Evolutionary conservation across 2,888 invertebrate genomes (phyloP).

Genomic region (Zele albiditarsus): DNA sequence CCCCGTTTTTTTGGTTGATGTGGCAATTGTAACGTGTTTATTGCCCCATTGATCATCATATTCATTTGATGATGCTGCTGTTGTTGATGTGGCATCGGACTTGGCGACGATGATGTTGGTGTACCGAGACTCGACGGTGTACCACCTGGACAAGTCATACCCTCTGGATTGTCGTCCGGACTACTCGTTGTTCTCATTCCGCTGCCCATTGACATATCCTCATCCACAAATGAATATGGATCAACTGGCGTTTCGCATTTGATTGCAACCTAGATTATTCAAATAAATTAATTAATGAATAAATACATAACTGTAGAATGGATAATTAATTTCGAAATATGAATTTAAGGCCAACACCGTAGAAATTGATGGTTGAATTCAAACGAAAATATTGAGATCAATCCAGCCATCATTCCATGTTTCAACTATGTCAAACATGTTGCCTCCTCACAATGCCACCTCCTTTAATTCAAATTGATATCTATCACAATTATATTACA

Average conservation of each 20-base stretch:
- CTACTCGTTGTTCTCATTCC: constrained; percentile 75
- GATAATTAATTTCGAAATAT: background rate
- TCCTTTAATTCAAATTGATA: too few relatives aligned
- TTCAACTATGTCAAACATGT: too few relatives aligned
- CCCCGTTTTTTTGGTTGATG: constrained; percentile 86
- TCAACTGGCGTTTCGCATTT: constrained; percentile 81
- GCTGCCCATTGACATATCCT: constrained; percentile 79
- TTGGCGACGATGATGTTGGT: constrained; percentile 66
- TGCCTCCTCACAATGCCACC: too few relatives aligned
- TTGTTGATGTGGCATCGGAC: constrained; percentile 52
- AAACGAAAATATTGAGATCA: too few relatives aligned
- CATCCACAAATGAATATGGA: constrained; percentile 90
- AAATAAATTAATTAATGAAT: background rate
- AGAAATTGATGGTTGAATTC: too few relatives aligned
- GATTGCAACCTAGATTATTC: constrained; percentile 71
- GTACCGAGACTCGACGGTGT: constrained; percentile 63
- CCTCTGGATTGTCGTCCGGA: constrained; percentile 68
- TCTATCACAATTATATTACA: too few relatives aligned
- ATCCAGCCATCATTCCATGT: too few relatives aligned
- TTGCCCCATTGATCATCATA: constrained; percentile 66
- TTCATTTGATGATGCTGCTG: constrained; percentile 63
- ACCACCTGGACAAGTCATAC: constrained; percentile 63
- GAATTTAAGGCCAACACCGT: too few relatives aligned
- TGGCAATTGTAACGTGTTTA: constrained; percentile 64
- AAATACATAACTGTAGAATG: background rate